A percentile compares a stretch with the other conserved stretches of the same genome.
Conservation (phyloP, 2,797 vertebrate genomes). For the Thalassophryne amazonica region DNA sequence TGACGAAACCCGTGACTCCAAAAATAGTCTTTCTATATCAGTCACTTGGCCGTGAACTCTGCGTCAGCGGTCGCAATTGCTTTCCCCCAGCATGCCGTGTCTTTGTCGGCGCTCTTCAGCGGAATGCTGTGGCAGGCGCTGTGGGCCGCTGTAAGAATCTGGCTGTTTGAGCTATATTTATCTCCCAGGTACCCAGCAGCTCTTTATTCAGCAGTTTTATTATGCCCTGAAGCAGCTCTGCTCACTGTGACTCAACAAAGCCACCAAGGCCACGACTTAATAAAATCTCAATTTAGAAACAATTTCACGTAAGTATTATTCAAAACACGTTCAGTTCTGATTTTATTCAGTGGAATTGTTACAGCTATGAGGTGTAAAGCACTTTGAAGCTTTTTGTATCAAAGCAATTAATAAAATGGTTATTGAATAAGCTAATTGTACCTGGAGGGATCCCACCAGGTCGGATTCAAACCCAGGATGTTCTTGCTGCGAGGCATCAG, state of each 20-base stretch:
- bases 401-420: too few relatives aligned
- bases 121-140: not conserved
- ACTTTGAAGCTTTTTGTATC: too few relatives aligned
- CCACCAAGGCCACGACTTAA: not conserved
- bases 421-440: too few relatives aligned
- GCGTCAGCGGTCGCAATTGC: not conserved
- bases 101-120: conserved; percentile 15
- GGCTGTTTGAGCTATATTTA: conserved; percentile 30
- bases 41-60: not conserved
- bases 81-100: not conserved
- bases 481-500: too few relatives aligned
- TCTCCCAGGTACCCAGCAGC: conserved; percentile 1
- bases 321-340: too few relatives aligned
- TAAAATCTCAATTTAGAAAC: conserved; percentile 6
- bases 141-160: conserved; percentile 24
- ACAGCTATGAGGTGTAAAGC: too few relatives aligned
- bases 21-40: conserved; percentile 22
- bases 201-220: conserved; percentile 31
- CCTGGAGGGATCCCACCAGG: too few relatives aligned
- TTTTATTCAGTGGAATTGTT: too few relatives aligned
- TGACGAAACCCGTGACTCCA: conserved; percentile 3
- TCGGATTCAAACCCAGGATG: too few relatives aligned
- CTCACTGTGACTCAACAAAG: not conserved
- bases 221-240: conserved; percentile 22
- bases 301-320: too few relatives aligned